These are phyloP conservation scores for Montipora efflorescens DNA, from an alignment of 64 coral and sea anemone genomes.

Conservation along the genomic window DNA sequence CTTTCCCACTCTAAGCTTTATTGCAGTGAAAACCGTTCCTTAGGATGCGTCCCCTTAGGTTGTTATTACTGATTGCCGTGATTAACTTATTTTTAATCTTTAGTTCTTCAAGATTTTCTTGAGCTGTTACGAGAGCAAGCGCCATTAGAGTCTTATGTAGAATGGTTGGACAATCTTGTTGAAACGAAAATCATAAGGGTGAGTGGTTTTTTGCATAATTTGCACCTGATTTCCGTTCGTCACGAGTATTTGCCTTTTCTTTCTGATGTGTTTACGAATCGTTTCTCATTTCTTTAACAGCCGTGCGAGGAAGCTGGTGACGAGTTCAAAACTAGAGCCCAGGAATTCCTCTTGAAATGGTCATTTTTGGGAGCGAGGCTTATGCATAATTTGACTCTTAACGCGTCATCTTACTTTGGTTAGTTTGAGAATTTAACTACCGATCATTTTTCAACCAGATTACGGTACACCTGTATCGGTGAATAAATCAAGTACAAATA, in stretches of 20 bases:
- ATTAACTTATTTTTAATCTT: not conserved
- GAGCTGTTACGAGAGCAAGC: constrained; percentile 75
- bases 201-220: not conserved
- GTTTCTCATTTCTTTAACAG: constrained; percentile 35
- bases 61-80: too few relatives aligned
- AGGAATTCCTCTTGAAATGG: constrained; percentile 97
- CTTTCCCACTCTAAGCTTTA: too few relatives aligned
- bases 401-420: constrained; percentile 94
- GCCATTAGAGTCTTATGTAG: constrained; percentile 90
- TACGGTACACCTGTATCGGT: not conserved
- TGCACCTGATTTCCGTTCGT: not conserved
- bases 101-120: constrained; percentile 88
- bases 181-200: constrained; percentile 93
- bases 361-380: constrained; percentile 95
- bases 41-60: too few relatives aligned
- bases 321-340: constrained; percentile 92
- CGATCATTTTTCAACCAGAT: not conserved
- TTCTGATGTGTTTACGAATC: not conserved
- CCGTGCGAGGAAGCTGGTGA: constrained; percentile 78
- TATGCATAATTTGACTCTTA: constrained; percentile 96
- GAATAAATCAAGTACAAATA: not conserved
- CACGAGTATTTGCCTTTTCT: too few relatives aligned
- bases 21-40: too few relatives aligned
- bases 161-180: constrained; percentile 91
- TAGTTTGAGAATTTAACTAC: constrained; percentile 3